Evolutionary conservation across 2,888 invertebrate species (phyloP), one percentile per base, ranked within the genome.

Genomic region (Pandemis cinnamomeana): DNA sequence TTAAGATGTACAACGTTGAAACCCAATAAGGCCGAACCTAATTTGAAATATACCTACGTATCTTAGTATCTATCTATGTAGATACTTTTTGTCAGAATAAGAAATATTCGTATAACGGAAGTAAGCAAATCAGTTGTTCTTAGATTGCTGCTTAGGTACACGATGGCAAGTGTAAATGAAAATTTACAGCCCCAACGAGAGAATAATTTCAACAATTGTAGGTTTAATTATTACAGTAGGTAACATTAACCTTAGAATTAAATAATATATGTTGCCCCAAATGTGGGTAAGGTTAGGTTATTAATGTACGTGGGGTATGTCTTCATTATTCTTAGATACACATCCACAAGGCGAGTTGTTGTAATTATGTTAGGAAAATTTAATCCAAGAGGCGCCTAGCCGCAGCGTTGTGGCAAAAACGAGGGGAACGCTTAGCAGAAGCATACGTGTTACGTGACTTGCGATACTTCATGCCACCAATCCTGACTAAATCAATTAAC

Each of bases 321-420:
- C 83, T 79, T 63, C 70, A 71, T 75, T 79, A 79, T 78, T 76
- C 79, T 77, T 67, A 78, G 72, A 79, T 79, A 81, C 83, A 82
- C 78, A 79, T 84, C 83, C 83, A 78, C 81, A 75, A 80, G 79
- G 77, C 83, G 81, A 77, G 81, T 77, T 82, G 79, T 79, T 78
- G 83, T 90, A 90, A 91, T 88, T 85, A 80, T 77, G 87, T 91
- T 91, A 91, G 78, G 87, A 85, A 88, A 89, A 90, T 91, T 87
- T 86, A 88, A 91, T 89, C 83, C 83, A 66, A 80, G 78, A 79
- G 81, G 79, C 82, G 83, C 79, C 77, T 79, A 76, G 79, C 86
- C 84, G 80, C 86, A 84, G 80, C 78, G 79, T 82, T 87, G 88
- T 82, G 87, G 88, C 81, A 83, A 80, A 78, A 77, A 77, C 77